Conservation (phyloP, 2,888 invertebrate genomes). For the Andricus curvator region DNA sequence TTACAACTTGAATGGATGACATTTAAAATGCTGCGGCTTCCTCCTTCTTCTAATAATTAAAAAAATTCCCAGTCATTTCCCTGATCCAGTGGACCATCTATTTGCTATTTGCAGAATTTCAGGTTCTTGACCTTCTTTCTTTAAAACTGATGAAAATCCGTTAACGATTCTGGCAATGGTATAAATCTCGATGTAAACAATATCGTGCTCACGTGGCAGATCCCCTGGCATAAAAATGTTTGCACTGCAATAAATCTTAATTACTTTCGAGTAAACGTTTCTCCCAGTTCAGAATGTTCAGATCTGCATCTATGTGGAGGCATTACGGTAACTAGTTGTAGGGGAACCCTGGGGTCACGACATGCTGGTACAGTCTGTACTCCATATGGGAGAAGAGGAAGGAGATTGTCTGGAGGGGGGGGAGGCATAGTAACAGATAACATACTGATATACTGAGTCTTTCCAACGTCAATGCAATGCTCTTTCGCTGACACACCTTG, state of each 20-base stretch:
- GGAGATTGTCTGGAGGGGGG: neutral
- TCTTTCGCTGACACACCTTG: constrained; percentile 35
- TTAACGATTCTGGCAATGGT: constrained; percentile 23
- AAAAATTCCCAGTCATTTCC: too few species aligned
- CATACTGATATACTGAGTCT: constrained; percentile 33
- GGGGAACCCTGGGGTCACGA: constrained; percentile 35
- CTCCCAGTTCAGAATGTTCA: constrained; percentile 34
- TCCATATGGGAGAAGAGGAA: neutral
- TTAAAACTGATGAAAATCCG: constrained; percentile 24
- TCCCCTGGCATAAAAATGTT: constrained; percentile 22
- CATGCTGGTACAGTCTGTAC: constrained; percentile 1
- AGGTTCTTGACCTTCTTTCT: constrained; percentile 19
- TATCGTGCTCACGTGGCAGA: constrained; percentile 35
- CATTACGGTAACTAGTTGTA: constrained; percentile 36
- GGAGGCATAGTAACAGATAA: constrained; percentile 9
- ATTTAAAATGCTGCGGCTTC: too few species aligned
- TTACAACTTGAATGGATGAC: too few species aligned
- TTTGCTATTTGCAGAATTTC: neutral
- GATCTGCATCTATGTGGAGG: constrained; percentile 39
- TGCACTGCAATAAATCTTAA: constrained; percentile 35
- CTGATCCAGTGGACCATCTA: neutral
- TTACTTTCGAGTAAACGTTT: constrained; percentile 39
- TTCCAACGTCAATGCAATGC: constrained; percentile 32
- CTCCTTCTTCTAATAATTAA: too few species aligned
- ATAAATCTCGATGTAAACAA: constrained; percentile 39